Evolutionary conservation across 2,113 vertebrate species (phyloP), one percentile per base, ranked within the genome.

Genomic region (Ammodytes dubius): DNA sequence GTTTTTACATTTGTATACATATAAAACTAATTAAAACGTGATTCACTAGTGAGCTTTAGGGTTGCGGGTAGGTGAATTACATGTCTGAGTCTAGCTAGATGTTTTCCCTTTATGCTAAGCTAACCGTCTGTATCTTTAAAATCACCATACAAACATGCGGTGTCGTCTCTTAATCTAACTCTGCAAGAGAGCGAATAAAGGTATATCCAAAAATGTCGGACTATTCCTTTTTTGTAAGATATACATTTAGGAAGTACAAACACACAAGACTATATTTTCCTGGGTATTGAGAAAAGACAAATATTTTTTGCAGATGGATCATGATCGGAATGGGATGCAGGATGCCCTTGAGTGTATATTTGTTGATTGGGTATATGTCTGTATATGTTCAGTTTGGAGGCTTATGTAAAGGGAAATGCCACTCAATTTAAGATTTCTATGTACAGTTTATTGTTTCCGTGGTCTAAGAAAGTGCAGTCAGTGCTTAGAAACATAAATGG

Each of bases 381-480:
- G 66, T 83, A 77, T 83, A 76, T 27, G 27, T 27, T 85, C 67
- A 64, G 74, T 50, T 78, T 80, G 72, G 83, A 86, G 77, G 83
- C 75, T 27, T 88, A 81, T 74, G 88, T 90, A 73, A 88, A 91
- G 88, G 90, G 88, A 91, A 77, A 84, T 76, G 73, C 88, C 91
- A 92, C 89, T 93, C 77, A 27, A 12, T 85, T 60, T 76, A 57
- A 59, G 59, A 80, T 69, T 71, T 79, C 27, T 57, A 49, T 87
- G 85, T 78, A 84, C 86, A 82, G 83, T 47, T 5, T 59, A 15
- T 77, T 45, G 58, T 73, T 74, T 83, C 76, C 67, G 84, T 77
- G 73, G 77, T 85, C 74, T 19, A 66, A 35, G 64, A 64, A 68
- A 45, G 73, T 66, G 60, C 43, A 77, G 83, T 72, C 53, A 53